A percentile compares a stretch with the other conserved stretches of the same genome.
phyloP scores from a whole-genome alignment of 1,140 invertebrate species.

The Leptinotarsa texana region DNA sequence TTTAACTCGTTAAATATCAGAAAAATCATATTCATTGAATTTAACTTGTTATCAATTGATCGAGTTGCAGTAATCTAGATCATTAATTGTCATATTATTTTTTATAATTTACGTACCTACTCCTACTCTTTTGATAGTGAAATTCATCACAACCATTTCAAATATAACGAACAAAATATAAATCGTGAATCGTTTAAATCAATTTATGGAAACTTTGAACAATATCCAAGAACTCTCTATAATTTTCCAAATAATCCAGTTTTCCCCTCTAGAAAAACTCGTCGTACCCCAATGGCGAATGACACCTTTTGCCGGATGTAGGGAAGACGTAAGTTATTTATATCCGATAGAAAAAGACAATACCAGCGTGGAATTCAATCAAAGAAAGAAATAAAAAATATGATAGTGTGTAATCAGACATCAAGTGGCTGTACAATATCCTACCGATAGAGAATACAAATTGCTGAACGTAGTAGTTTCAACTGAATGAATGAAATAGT shows the following conservation, averaged over 20 bases:
- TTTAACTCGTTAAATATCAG: too few relatives aligned
- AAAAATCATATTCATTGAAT: too few relatives aligned
- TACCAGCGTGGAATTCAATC: conserved; percentile 9
- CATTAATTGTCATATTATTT: too few relatives aligned
- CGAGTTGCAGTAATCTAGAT: too few relatives aligned
- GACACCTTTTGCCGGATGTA: conserved; percentile 50
- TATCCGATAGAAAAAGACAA: conserved; percentile 48
- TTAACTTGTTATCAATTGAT: too few relatives aligned
- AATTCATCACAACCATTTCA: too few relatives aligned
- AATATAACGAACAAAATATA: too few relatives aligned
- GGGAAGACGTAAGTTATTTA: conserved; percentile 52
- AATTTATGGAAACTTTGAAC: not conserved
- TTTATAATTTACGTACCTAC: too few relatives aligned
- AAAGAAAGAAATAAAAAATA: conserved; percentile 49
- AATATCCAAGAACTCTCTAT: not conserved
- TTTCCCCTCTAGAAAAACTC: conserved; percentile 30
- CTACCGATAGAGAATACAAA: conserved; percentile 47
- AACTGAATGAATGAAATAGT: conserved; percentile 1
- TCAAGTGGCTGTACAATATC: conserved; percentile 48
- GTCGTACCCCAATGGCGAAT: conserved; percentile 34
- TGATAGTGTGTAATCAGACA: conserved; percentile 54
- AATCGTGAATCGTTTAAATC: too few relatives aligned
- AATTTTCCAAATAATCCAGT: too few relatives aligned
- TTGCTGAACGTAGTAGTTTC: conserved; percentile 30
- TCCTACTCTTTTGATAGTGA: too few relatives aligned